These are phyloP conservation scores for Tapirus indicus DNA, from an alignment of 2,797 vertebrate genomes.

Conservation along the genomic window DNA sequence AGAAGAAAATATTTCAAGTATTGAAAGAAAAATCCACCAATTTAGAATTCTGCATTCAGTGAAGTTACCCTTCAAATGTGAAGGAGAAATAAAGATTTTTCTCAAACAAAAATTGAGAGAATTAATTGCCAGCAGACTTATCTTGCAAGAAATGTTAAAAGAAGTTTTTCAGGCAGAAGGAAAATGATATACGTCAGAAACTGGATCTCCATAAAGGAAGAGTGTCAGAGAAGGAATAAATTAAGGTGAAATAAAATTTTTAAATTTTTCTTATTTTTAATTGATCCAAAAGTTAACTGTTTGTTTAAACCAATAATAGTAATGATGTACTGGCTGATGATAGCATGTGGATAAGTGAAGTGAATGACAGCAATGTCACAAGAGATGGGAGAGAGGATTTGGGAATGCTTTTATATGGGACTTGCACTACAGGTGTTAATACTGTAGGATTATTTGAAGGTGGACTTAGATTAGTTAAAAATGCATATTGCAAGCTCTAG, in stretches of 20 bases:
- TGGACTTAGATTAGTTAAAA: not conserved
- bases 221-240: not conserved
- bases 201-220: not conserved
- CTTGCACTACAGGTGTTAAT: not conserved
- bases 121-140: not conserved
- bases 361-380: not conserved
- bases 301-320: not conserved
- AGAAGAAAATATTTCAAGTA: slow-evolving; percentile 1
- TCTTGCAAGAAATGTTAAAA: slow-evolving; percentile 2
- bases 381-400: not conserved
- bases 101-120: not conserved
- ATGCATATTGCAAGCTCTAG: not conserved
- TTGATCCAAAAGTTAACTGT: not conserved
- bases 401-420: not conserved
- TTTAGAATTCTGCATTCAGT: not conserved
- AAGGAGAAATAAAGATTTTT: not conserved
- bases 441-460: not conserved
- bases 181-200: slow-evolving; percentile 19
- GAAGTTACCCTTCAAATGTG: not conserved
- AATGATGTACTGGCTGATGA: not conserved
- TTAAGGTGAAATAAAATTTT: not conserved
- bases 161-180: not conserved
- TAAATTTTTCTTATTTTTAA: not conserved
- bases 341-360: not conserved
- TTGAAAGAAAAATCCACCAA: not conserved